These are phyloP conservation scores for Xylocampa areola DNA, from an alignment of 2,888 invertebrate species.

Conservation along the genomic window DNA sequence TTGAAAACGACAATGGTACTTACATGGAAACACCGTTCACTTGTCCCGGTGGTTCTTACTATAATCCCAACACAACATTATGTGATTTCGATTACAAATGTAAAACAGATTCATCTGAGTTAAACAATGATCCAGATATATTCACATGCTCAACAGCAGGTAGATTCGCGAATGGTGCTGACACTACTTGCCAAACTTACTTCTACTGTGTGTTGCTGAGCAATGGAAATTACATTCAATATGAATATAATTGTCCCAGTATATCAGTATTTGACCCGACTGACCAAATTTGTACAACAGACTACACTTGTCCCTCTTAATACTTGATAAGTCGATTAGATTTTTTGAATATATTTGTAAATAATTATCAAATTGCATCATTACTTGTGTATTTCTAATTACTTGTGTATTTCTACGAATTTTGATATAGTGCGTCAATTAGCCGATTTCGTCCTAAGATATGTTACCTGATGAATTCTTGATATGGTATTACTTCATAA, in stretches of 20 bases:
- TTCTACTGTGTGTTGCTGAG: conserved; percentile 61
- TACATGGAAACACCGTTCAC: conserved; percentile 23
- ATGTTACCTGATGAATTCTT: too few relatives aligned
- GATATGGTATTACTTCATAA: too few relatives aligned
- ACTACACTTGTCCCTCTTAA: conserved; percentile 52
- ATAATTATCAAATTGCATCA: too few relatives aligned
- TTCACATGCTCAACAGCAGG: conserved; percentile 33
- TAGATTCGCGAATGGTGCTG: conserved; percentile 64
- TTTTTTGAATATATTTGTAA: too few relatives aligned
- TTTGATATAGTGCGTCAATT: too few relatives aligned
- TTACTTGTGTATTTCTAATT: too few relatives aligned
- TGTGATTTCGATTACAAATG: conserved; percentile 46
- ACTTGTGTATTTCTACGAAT: too few relatives aligned
- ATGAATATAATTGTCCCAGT: conserved; percentile 64
- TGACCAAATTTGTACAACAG: conserved; percentile 63
- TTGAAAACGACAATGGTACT: conserved; percentile 20
- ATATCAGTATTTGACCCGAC: conserved; percentile 68
- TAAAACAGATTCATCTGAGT: conserved; percentile 9
- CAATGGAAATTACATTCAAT: conserved; percentile 57
- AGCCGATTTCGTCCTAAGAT: too few relatives aligned
- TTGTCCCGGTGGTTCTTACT: conserved; percentile 37
- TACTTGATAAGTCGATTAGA: not conserved
- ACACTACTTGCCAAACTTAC: conserved; percentile 66
- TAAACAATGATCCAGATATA: conserved; percentile 2
- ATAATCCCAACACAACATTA: conserved; percentile 42